Base-by-base conservation (phyloP, 2,797 vertebrate species). In the Chelmon rostratus region DNA sequence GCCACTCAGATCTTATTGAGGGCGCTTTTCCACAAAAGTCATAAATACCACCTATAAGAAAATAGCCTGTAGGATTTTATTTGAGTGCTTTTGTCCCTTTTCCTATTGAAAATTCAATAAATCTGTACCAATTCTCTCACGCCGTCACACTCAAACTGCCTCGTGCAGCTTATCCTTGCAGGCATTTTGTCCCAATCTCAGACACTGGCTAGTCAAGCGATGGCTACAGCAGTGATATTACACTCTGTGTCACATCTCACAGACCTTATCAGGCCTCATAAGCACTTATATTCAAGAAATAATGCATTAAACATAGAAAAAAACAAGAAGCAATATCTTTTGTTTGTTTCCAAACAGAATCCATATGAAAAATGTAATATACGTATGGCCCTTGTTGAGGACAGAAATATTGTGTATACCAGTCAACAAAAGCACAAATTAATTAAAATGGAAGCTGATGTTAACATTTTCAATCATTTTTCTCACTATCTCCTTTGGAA, bases 21-120 rank as follows among this genome's bases (percentile, higher is more conserved):
- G 83, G 70, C 38, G 19, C 79, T 70, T 68, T 89, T 84, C 83
- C 76, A 69, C 64, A 82, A 79, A 86, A 91, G 88, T 92, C 94
- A 94, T 91, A 90, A 92, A 92, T 79, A 72, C 72, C 75, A 83
- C 75, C 91, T 88, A 77, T 68, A 93, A 89, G 83, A 92, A 90
- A 94, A 93, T 85, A 89, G 84, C 93, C 83, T 73, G 68, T 84
- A 80, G 85, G 79, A 15, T 86, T 91, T 90, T 91, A 93, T 94
- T 84, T 80, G 38, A 81, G 44, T 80, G 52, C 78, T 57, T 73
- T 76, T 83, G 73, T 5, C 2, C 42, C 62, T 83, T 87, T 90
- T 88, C 85, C 90, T 85, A 87, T 88, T 93, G 89, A 91, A 93
- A 92, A 93, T 93, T 87, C 91, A 94, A 96, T 95, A 95, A 93